These are phyloP conservation scores for Recurvirostra avosetta DNA, from an alignment of 2,113 vertebrate genomes.

Conservation along the genomic window DNA sequence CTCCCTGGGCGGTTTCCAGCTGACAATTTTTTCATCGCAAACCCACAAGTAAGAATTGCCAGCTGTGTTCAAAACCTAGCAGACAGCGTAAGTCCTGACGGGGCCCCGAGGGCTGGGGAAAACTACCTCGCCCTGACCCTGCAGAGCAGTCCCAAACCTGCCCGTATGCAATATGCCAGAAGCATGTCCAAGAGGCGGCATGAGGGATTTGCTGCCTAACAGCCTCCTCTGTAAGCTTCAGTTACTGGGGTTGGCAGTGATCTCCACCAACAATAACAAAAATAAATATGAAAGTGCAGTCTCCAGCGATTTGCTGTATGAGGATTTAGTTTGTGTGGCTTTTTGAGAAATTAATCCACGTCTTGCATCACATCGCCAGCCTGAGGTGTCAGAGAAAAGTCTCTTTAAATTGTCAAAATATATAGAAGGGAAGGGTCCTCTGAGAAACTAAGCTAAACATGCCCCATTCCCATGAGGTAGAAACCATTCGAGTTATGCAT, in stretches of 20 bases:
- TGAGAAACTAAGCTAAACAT: background rate
- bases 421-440: background rate
- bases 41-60: slow-evolving; percentile 1
- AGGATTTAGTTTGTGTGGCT: slow-evolving; percentile 38
- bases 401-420: slow-evolving; percentile 54
- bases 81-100: background rate
- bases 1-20: slow-evolving; percentile 18
- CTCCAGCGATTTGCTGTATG: background rate
- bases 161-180: background rate
- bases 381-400: slow-evolving; percentile 39
- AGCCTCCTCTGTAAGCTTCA: slow-evolving; percentile 32
- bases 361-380: background rate
- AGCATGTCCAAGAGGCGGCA: slow-evolving; percentile 51
- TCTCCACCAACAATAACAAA: slow-evolving; percentile 49
- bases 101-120: slow-evolving; percentile 8
- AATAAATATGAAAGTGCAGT: slow-evolving; percentile 53
- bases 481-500: background rate
- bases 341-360: slow-evolving; percentile 10
- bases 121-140: background rate
- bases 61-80: slow-evolving; percentile 31
- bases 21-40: slow-evolving; percentile 44
- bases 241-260: slow-evolving; percentile 36
- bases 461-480: background rate
- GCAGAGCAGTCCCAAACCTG: slow-evolving; percentile 5
- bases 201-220: slow-evolving; percentile 27